Conservation (phyloP, 2,113 vertebrate genomes). For the Bubo blakistoni region DNA sequence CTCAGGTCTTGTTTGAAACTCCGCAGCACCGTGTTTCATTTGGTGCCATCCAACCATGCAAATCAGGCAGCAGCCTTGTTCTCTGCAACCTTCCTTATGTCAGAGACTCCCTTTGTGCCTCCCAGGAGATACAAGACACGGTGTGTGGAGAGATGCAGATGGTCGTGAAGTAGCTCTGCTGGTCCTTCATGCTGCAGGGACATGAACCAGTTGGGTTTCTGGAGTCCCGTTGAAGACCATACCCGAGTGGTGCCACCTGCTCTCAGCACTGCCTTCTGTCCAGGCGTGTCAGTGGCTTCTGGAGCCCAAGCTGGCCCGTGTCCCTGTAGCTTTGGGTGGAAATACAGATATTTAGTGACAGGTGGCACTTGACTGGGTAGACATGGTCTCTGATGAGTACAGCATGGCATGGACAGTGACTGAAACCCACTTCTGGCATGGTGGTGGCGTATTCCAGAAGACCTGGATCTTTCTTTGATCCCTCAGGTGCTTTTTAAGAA, state of each 20-base stretch:
- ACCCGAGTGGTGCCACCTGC: not conserved
- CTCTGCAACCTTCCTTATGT: not conserved
- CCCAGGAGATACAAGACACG: not conserved
- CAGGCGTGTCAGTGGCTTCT: not conserved
- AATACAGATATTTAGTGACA: not conserved
- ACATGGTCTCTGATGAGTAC: not conserved
- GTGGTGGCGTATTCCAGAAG: not conserved
- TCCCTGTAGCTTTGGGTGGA: not conserved
- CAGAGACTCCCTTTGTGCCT: not conserved
- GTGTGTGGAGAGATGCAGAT: not conserved
- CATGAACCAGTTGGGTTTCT: not conserved
- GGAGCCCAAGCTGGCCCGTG: not conserved
- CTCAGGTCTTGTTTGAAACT: not conserved
- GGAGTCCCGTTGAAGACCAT: accelerated
- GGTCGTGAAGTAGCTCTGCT: not conserved
- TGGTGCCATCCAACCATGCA: not conserved
- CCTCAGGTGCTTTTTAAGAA: not conserved
- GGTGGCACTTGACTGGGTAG: not conserved
- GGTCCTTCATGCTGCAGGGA: not conserved
- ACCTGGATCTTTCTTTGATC: not conserved
- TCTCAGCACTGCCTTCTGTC: not conserved
- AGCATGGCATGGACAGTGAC: not conserved
- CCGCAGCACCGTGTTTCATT: not conserved
- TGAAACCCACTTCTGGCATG: not conserved
- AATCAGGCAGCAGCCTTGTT: not conserved